Evolutionary conservation across 2,888 invertebrate species (phyloP).

Genomic region (Bibio marci): DNA sequence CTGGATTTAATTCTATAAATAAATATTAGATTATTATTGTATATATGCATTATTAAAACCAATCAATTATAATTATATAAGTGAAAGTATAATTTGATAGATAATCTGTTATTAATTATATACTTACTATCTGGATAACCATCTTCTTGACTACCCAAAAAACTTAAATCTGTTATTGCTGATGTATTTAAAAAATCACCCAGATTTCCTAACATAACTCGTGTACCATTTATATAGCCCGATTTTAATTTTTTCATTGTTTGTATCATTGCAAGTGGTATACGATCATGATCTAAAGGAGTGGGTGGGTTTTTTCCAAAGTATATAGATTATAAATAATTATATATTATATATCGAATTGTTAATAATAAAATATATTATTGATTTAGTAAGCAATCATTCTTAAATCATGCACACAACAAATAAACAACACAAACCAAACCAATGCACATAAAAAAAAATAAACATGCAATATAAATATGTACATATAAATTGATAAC

Average conservation of each 20-base stretch:
- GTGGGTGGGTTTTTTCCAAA: background rate
- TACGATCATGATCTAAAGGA: constrained; percentile 74
- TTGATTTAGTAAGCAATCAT: background rate
- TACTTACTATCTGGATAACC: constrained; percentile 71
- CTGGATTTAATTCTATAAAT: constrained; percentile 48
- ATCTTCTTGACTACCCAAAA: constrained; percentile 82
- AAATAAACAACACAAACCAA: background rate
- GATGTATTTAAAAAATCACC: constrained; percentile 94
- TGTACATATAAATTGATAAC: no score
- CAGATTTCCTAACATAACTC: constrained; percentile 88
- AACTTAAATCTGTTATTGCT: constrained; percentile 92
- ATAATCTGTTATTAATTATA: background rate
- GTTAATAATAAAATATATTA: background rate
- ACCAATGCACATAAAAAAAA: background rate
- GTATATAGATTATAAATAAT: constrained; percentile 1
- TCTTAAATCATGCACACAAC: background rate
- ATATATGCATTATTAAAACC: background rate
- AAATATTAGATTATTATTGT: constrained; percentile 2
- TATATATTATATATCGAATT: no score
- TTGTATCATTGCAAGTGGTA: constrained; percentile 87
- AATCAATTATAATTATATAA: background rate
- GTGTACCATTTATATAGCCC: constrained; percentile 96
- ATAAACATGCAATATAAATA: no score
- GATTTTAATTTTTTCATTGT: constrained; percentile 97
- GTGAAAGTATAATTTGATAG: constrained; percentile 2